A percentile compares a stretch with the other conserved stretches of the same genome.
These are phyloP conservation scores for Bombus superbus DNA, from an alignment of 1,140 invertebrate genomes.

Conservation along the genomic window DNA sequence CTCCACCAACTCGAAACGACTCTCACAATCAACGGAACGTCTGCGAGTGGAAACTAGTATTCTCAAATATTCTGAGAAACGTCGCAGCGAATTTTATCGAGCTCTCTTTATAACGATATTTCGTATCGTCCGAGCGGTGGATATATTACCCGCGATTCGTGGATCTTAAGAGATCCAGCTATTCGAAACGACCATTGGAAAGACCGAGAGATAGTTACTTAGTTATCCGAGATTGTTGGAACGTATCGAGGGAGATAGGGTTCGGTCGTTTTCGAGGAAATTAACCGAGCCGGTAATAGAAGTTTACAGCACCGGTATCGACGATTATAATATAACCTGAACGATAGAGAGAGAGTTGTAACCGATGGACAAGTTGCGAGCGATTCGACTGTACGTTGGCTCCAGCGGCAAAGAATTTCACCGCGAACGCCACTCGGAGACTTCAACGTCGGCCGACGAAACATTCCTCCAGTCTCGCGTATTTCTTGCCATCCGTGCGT, in stretches of 20 bases:
- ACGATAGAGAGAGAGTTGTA: not conserved
- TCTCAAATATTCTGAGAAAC: too few relatives aligned
- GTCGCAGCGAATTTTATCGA: too few relatives aligned
- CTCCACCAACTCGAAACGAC: too few relatives aligned
- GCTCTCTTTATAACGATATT: too few relatives aligned
- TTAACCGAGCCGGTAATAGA: slow-evolving; percentile 61
- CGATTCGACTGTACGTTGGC: not conserved
- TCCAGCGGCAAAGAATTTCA: slow-evolving; percentile 41
- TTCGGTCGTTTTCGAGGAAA: slow-evolving; percentile 45
- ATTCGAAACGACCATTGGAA: not conserved
- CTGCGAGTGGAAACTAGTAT: too few relatives aligned
- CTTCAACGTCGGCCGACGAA: slow-evolving; percentile 61
- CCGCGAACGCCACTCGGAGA: slow-evolving; percentile 51
- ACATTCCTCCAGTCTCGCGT: not conserved
- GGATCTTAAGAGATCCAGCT: too few relatives aligned
- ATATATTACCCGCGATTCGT: too few relatives aligned
- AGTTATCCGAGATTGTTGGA: slow-evolving; percentile 38
- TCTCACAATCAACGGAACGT: too few relatives aligned
- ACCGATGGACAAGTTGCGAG: too few relatives aligned
- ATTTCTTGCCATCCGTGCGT: not conserved
- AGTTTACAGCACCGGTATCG: slow-evolving; percentile 64
- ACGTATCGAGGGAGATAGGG: slow-evolving; percentile 29
- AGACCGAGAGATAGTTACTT: slow-evolving; percentile 50
- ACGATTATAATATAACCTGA: slow-evolving; percentile 57
- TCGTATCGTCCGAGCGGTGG: too few relatives aligned